Percentiles rank a stretch among this genome's conserved stretches.
phyloP scores from a whole-genome alignment of 2,113 vertebrate species.

The Hoplias malabaricus region DNA sequence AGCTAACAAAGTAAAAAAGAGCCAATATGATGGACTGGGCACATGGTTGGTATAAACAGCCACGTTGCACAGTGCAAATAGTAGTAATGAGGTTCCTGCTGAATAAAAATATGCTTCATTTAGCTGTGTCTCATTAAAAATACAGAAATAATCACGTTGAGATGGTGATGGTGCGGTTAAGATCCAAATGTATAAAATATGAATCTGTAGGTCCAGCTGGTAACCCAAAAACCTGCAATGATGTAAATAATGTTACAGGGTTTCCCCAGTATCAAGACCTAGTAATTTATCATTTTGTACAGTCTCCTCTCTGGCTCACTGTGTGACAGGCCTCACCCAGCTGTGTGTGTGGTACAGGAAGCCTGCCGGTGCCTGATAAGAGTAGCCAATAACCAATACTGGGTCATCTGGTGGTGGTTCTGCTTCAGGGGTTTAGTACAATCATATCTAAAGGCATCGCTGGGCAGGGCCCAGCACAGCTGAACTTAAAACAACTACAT shows the following conservation, averaged over 20 bases:
- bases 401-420: neutral
- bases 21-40: no score
- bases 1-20: no score
- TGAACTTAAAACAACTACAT: neutral
- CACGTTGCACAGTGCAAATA: no score
- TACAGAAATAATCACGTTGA: no score
- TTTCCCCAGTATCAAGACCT: neutral
- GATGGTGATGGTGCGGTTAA: no score
- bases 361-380: slow-evolving; percentile 9
- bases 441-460: neutral
- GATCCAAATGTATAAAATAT: no score
- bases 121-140: no score
- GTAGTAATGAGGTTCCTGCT: no score
- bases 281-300: neutral
- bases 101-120: no score
- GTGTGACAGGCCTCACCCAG: neutral
- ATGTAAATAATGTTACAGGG: neutral
- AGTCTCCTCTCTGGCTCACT: neutral
- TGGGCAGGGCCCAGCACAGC: no score
- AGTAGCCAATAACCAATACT: neutral
- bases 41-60: no score
- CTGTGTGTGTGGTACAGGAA: neutral
- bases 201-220: no score
- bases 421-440: neutral
- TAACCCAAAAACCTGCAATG: neutral